Conservation (phyloP, 2,888 invertebrate species). For the Apotomis capreana region DNA sequence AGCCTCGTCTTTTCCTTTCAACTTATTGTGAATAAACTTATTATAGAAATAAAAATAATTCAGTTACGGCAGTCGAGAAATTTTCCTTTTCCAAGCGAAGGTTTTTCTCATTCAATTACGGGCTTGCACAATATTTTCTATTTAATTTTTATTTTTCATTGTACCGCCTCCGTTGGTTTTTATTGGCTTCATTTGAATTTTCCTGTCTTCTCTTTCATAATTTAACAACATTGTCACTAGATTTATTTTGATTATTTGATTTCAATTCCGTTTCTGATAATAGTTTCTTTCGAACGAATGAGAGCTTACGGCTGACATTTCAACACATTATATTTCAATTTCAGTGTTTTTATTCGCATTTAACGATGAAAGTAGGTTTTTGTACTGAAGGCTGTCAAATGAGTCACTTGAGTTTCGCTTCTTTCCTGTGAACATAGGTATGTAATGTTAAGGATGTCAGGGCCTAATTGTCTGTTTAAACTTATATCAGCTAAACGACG, state of each 20-base stretch:
- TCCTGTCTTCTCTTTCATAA: conserved; percentile 46
- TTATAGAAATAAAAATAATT: conserved; percentile 78
- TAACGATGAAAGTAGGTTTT: too few species aligned
- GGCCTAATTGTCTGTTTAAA: too few species aligned
- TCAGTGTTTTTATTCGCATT: too few species aligned
- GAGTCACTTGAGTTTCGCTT: too few species aligned
- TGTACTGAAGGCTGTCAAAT: too few species aligned
- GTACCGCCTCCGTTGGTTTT: conserved; percentile 58
- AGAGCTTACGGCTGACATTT: too few species aligned
- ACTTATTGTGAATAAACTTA: conserved; percentile 77
- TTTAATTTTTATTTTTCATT: conserved; percentile 78
- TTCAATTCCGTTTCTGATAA: not conserved
- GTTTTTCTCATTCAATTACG: conserved; percentile 71
- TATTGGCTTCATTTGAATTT: conserved; percentile 67
- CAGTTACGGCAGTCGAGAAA: conserved; percentile 64
- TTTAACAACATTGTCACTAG: not conserved
- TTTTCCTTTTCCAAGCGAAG: conserved; percentile 51
- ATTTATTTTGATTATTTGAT: conserved; percentile 12
- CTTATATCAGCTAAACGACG: too few species aligned
- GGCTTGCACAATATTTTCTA: conserved; percentile 77
- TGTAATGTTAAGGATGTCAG: too few species aligned
- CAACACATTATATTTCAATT: too few species aligned
- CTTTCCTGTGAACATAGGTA: too few species aligned
- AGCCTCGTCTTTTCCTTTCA: conserved; percentile 39
- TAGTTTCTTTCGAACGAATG: not conserved